Base-by-base conservation (phyloP, 2,113 vertebrate species). In the Riparia riparia region DNA sequence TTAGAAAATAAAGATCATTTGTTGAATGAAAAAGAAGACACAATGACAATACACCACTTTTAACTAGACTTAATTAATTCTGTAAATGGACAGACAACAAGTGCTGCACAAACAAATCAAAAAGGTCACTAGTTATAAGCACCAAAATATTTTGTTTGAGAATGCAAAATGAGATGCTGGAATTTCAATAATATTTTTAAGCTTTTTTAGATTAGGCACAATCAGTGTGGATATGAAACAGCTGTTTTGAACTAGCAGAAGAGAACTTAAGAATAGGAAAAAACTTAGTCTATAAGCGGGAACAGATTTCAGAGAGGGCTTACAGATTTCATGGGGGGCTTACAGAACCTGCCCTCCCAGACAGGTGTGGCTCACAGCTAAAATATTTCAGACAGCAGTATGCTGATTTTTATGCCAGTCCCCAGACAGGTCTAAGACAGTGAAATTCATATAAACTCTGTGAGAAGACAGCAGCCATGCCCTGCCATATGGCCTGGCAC, bases 401-500 rank as follows among this genome's bases (percentile, higher is more conserved):
- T 28, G 76, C 44, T 68, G 49, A 87, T 78, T 82, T 82, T 68
- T 71, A 76, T 44, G 42, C 65, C 45, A 79, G 65, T 34, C 89
- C 61, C 69, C 44, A 79, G 60, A 47, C 57, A 93, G 56, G 84
- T 90, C 82, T 80, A 63, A 94, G 82, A 77, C 89, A 86, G 78
- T 50, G 70, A 94, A 73, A 82, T 20, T 51, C 72, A 73, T 14
- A 49, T 50, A 78, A 93, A 86, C 37, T 72, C 95, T 58, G 60
- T 15, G 28, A 72, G 79, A 93, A 89, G 95, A 81, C 82, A 95
- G 89, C 45, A 93, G 61, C 69, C 88, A 17, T 94, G 70, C 86
- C 94, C 82, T 58, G 68, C 94, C 96, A 96, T 96, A 97, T 96
- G 96, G 86, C 93, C 81, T 89, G 82, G 81, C 85, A 87, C 79